Evolutionary conservation across 2,113 vertebrate species (phyloP), one percentile per base, ranked within the genome.

Genomic region (Indri indri): DNA sequence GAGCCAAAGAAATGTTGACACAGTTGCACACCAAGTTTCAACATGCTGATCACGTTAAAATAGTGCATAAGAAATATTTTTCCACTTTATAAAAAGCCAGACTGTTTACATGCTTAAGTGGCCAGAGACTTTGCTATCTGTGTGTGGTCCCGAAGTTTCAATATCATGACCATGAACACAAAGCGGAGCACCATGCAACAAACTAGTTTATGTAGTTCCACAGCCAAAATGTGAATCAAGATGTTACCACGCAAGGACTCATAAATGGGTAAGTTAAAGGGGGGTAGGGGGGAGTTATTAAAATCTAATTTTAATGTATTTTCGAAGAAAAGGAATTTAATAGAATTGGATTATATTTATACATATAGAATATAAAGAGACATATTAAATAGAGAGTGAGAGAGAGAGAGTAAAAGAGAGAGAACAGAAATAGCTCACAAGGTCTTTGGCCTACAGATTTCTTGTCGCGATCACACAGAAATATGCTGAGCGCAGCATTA

Each of bases 71-170:
- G 98, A 99, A 98, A 98, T 98, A 98, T 98, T 98, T 98, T 99
- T 99, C 98, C 98, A 99, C 98, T 99, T 99, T 99, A 98, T 98
- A 98, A 98, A 98, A 99, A 98, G 98, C 98, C 98, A 99, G 99
- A 99, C 98, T 99, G 99, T 99, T 99, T 99, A 99, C 99, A 99
- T 92, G 99, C 73, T 0, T 98, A 99, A 99, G 98, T 99, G 98
- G 98, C 98, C 98, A 98, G 98, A 99, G 98, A 99, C 97, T 98
- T 98, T 98, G 98, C 98, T 99, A 98, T 97, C 98, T 98, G 99
- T 99, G 99, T 99, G 99, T 99, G 99, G 99, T 99, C 99, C 99
- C 98, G 98, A 99, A 98, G 99, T 99, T 99, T 98, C 98, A 99
- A 98, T 98, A 98, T 98, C 98, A 98, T 98, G 99, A 98, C 98